Evolutionary conservation across 2,797 vertebrate species (phyloP).

Genomic region (Myiothlypis chrysogaster): DNA sequence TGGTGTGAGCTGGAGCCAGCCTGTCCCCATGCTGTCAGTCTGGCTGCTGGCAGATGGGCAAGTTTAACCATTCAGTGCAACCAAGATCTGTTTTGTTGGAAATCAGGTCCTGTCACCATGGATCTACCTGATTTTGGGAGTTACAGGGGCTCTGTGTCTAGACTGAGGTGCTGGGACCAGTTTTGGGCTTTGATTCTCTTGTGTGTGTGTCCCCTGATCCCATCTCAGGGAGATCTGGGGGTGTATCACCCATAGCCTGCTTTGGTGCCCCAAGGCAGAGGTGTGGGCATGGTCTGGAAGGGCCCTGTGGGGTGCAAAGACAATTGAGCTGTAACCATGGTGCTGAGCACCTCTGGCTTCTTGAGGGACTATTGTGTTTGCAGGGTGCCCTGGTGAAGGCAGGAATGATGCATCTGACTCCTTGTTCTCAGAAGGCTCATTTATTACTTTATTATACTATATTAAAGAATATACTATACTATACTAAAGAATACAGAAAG

Average conservation of each 20-base stretch:
- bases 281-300: not conserved
- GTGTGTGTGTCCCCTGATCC: not conserved
- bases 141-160: not conserved
- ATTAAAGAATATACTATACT: no score
- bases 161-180: not conserved
- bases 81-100: not conserved
- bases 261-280: not conserved
- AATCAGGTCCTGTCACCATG: not conserved
- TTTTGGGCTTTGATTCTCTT: not conserved
- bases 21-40: not conserved
- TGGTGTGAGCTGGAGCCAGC: not conserved
- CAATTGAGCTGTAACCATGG: accelerated
- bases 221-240: not conserved
- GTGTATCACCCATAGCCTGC: not conserved
- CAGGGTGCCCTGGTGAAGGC: not conserved
- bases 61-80: not conserved
- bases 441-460: no score
- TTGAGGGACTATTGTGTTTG: not conserved
- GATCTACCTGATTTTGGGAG: not conserved
- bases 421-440: not conserved
- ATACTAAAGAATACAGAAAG: no score
- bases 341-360: not conserved
- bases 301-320: not conserved
- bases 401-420: not conserved
- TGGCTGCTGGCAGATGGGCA: not conserved